Evolutionary conservation across 2,113 vertebrate species (phyloP).

Genomic region (Hydrochoerus hydrochaeris): DNA sequence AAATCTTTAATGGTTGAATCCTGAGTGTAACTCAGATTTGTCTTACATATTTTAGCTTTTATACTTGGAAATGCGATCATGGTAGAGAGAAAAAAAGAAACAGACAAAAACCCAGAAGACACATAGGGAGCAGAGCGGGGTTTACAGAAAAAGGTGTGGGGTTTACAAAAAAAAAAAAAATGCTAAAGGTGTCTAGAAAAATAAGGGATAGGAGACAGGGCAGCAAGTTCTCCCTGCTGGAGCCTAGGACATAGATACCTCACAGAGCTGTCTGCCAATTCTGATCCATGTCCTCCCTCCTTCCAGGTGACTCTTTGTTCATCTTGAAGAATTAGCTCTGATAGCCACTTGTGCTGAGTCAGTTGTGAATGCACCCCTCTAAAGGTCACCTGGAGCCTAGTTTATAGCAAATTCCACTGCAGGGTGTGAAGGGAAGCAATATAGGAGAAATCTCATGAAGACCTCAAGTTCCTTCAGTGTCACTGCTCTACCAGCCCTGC

Average conservation of each 20-base stretch:
- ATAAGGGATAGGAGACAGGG: background rate
- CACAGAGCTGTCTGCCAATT: background rate
- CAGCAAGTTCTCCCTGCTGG: background rate
- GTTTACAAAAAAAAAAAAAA: slow-evolving; percentile 12
- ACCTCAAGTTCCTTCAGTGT: background rate
- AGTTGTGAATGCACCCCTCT: background rate
- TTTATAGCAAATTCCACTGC: background rate
- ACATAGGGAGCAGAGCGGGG: background rate
- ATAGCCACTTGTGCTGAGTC: background rate
- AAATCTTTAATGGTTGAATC: background rate
- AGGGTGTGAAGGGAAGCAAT: background rate
- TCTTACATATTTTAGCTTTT: background rate
- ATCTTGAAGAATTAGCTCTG: background rate
- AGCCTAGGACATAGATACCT: background rate
- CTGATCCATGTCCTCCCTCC: background rate
- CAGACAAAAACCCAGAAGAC: background rate
- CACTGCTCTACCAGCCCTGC: background rate
- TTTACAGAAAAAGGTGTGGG: background rate
- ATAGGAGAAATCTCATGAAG: background rate
- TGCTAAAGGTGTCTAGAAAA: background rate
- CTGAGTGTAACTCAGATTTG: slow-evolving; percentile 1
- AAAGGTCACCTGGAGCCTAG: background rate
- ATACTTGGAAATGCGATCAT: background rate
- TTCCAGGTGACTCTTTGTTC: background rate
- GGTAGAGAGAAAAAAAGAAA: background rate